These are phyloP conservation scores for Chionodraco myersi DNA, from an alignment of 2,113 vertebrate genomes.

Conservation along the genomic window DNA sequence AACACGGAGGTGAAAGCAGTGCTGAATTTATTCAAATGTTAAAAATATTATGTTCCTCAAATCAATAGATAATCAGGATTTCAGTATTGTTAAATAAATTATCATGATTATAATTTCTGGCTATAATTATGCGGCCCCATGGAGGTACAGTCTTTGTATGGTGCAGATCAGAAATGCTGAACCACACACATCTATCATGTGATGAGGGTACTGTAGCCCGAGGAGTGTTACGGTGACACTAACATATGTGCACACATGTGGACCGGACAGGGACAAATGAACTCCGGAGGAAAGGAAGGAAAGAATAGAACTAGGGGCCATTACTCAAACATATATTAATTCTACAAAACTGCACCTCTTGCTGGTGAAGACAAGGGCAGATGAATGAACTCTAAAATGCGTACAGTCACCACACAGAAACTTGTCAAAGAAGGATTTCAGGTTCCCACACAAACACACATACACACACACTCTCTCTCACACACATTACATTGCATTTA, in stretches of 20 bases:
- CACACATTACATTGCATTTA: background rate
- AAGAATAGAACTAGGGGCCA: conserved; percentile 65
- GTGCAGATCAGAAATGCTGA: conserved; percentile 10
- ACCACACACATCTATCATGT: conserved; percentile 17
- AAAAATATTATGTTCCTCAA: no score
- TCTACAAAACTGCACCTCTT: conserved; percentile 28
- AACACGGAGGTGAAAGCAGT: no score
- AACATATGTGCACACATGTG: conserved; percentile 58
- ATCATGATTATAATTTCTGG: no score
- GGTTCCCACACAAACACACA: conserved; percentile 17
- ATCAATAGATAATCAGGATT: no score
- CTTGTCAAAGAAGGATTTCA: conserved; percentile 35
- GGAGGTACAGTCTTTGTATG: background rate
- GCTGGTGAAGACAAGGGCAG: background rate
- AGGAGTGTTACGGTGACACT: conserved; percentile 45
- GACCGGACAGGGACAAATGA: conserved; percentile 62
- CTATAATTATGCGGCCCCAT: no score
- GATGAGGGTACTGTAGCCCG: conserved; percentile 27
- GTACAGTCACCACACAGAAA: conserved; percentile 18
- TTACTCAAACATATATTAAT: conserved; percentile 61
- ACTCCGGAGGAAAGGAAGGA: conserved; percentile 62
- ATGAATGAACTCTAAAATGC: background rate
- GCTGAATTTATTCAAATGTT: no score
- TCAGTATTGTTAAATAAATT: no score
- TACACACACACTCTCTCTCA: no score